A percentile compares a stretch with the other conserved stretches of the same genome.
phyloP scores from a whole-genome alignment of 2,797 vertebrate species.

The Peromyscus nudipes region DNA sequence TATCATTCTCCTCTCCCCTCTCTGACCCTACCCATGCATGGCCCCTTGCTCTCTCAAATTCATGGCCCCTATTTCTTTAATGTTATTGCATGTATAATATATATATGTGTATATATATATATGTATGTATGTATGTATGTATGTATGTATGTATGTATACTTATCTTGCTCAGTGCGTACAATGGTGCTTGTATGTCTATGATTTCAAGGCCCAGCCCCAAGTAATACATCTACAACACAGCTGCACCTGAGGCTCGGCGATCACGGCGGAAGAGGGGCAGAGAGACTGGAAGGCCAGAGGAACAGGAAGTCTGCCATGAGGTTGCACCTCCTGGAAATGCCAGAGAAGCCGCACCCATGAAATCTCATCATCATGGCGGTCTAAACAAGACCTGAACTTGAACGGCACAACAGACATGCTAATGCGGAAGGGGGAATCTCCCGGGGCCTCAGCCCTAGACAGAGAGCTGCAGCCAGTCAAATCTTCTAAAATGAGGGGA shows the following conservation, averaged over 20 bases:
- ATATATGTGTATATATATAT: too few species aligned
- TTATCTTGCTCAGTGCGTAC: background rate
- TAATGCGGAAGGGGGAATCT: background rate
- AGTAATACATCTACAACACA: background rate
- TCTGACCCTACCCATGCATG: background rate
- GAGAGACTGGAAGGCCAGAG: background rate
- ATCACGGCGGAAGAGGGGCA: background rate
- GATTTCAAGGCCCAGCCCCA: background rate
- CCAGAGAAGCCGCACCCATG: background rate
- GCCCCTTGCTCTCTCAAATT: background rate
- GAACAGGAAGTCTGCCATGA: too few species aligned
- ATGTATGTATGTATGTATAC: background rate
- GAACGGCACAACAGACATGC: background rate
- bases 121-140: too few species aligned
- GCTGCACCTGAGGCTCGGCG: background rate
- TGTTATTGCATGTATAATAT: background rate
- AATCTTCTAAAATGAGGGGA: background rate
- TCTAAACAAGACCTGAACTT: too few species aligned
- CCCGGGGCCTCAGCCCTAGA: background rate
- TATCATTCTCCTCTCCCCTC: background rate
- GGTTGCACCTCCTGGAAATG: background rate
- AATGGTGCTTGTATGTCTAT: background rate
- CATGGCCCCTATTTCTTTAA: background rate
- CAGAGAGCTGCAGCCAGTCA: background rate
- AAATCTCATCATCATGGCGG: background rate